phyloP scores from a whole-genome alignment of 2,888 invertebrate genomes.

The Dicranocentrus wangi region DNA sequence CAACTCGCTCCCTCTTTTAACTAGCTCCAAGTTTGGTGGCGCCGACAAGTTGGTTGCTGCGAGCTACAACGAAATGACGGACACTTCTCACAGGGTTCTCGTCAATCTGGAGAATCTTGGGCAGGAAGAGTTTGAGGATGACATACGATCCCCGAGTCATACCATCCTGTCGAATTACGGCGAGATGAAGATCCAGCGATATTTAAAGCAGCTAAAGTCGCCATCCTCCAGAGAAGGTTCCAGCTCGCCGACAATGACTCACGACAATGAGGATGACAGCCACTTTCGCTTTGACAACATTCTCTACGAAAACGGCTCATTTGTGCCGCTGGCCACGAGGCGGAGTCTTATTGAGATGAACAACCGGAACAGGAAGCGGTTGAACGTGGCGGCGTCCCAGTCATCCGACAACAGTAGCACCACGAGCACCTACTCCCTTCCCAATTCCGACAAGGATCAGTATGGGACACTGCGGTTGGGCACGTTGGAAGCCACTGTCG shows the following conservation, averaged over 20 bases:
- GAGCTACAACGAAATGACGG: too few species aligned
- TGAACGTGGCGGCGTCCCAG: constrained; percentile 37
- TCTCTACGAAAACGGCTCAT: constrained; percentile 72
- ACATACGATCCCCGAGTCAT: constrained; percentile 64
- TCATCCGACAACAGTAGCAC: constrained; percentile 67
- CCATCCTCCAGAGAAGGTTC: constrained; percentile 61
- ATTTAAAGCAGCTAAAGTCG: constrained; percentile 70
- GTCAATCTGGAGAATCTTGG: constrained; percentile 42
- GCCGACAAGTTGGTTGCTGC: too few species aligned
- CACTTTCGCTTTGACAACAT: constrained; percentile 70
- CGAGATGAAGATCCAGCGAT: constrained; percentile 72
- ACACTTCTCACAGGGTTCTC: constrained; percentile 13
- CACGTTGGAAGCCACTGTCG: constrained; percentile 68
- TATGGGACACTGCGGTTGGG: constrained; percentile 62
- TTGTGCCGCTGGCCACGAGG: constrained; percentile 72
- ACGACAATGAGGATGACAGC: constrained; percentile 41
- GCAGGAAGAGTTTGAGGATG: constrained; percentile 40
- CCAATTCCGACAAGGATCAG: constrained; percentile 66
- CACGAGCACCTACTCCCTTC: constrained; percentile 70
- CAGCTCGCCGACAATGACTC: constrained; percentile 53
- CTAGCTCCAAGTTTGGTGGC: too few species aligned
- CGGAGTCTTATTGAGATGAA: constrained; percentile 72
- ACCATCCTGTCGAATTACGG: constrained; percentile 70
- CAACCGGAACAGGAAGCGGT: constrained; percentile 63
- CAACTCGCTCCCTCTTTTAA: too few species aligned